Evolutionary conservation across 53 echinoderm and acorn worm species (phyloP), one percentile per base, ranked within the genome.

Genomic region (Echinometra lucunter): DNA sequence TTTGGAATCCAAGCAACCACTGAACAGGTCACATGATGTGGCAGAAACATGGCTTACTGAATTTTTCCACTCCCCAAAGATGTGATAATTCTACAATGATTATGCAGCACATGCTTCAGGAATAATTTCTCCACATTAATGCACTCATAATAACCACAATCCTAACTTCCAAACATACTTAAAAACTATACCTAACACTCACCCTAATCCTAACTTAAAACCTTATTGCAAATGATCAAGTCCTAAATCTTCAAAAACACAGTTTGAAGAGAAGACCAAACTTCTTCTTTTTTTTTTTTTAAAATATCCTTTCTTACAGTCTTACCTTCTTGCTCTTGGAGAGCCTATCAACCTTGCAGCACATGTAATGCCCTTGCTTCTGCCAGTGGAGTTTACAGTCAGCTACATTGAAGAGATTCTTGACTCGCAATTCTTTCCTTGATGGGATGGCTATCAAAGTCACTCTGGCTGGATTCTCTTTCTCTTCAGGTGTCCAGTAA

Each of bases 381-480:
- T 99, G 99, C 99, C 99, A 99, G 91, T 99, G 99, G 89, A 99
- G 95, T 91, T 99, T 99, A 87, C 99, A 99, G 94, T 99, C 99
- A 19, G 97, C 97, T 30, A 98, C 99, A 82, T 96, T 99, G 97
- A 97, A 99, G 35, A 99, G 96, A 60, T 98, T 99, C 95, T 99
- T 99, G 38, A 98, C 96, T 42, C 99, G 66, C 11, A 99, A 91
- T 89, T 99, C 99, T 45, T 91, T 98, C 57, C 99, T 96, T 15
- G 97, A 97, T n/a, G 99, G 99, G 34, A 99, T 95, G 57, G 98
- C 99, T 6, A 99, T 96, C 53, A 99, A 95, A 19, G 99, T 99
- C 47, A 99, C 99, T 58, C 99, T 82, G 35, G 99, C 99, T 3
- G 99, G 99, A 66, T 95, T 99, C 94, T 99, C 99, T 75, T 96